Evolutionary conservation across 1,140 invertebrate species (phyloP).

Genomic region (Sminthurides bifidus): DNA sequence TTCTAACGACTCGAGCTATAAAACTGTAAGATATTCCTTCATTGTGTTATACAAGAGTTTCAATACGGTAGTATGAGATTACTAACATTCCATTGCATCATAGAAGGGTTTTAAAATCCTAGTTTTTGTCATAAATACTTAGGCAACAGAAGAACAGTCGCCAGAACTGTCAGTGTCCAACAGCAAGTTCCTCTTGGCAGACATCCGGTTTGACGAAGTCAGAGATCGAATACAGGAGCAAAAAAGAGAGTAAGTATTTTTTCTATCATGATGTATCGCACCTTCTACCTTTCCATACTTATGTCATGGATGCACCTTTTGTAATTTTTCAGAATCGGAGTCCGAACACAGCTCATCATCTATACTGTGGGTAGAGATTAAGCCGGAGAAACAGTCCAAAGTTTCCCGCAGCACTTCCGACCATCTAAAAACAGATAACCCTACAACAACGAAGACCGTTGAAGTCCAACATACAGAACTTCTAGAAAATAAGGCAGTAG

Average conservation of each 20-base stretch:
- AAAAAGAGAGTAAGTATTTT: conserved; percentile 1
- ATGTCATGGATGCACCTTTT: not conserved
- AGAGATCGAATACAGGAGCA: conserved; percentile 10
- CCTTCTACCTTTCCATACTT: not conserved
- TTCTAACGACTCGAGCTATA: not conserved
- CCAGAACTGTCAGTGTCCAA: not conserved
- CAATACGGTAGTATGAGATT: not conserved
- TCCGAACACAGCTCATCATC: not conserved
- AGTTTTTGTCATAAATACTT: not conserved
- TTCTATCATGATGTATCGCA: not conserved
- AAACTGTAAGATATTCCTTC: not conserved
- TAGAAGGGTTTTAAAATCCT: not conserved
- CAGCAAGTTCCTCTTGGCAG: conserved; percentile 11
- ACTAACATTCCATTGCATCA: not conserved
- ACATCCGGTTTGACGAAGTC: conserved; percentile 11
- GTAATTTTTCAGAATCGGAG: not conserved
- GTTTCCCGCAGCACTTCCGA: no score
- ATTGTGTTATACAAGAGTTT: not conserved
- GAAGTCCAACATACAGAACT: no score
- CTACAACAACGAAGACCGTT: no score
- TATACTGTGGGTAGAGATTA: conserved; percentile 1
- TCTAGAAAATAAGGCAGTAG: no score
- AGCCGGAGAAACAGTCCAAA: not conserved
- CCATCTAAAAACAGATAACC: no score
- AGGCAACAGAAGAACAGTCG: conserved; percentile 14